These are phyloP conservation scores for Sorex maritimensis DNA, from an alignment of 2,797 vertebrate genomes.

Conservation along the genomic window DNA sequence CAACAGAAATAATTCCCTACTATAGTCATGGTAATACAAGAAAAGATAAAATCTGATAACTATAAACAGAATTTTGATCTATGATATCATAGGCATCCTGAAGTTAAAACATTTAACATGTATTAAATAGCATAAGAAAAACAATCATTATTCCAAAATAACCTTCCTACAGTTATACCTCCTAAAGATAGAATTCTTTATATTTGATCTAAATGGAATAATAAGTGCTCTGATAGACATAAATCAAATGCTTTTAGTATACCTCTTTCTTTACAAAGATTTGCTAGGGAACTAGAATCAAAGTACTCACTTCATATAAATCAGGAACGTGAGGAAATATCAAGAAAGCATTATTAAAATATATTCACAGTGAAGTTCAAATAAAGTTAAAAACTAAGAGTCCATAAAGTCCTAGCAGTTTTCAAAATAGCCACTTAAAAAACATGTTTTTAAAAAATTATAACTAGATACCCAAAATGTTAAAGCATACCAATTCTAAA, in stretches of 20 bases:
- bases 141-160: constrained; percentile 11
- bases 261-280: not conserved
- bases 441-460: not conserved
- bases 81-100: not conserved
- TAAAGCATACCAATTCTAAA: constrained; percentile 41
- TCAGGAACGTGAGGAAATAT: not conserved
- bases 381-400: not conserved
- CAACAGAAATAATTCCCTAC: constrained; percentile 53
- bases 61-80: constrained; percentile 44
- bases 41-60: constrained; percentile 34
- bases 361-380: not conserved
- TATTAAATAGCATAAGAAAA: not conserved
- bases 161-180: not conserved
- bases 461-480: no score
- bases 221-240: not conserved
- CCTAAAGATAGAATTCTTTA: not conserved
- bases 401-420: not conserved
- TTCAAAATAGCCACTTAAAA: constrained; percentile 38
- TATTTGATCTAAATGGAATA: constrained; percentile 37
- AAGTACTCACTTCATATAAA: not conserved
- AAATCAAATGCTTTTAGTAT: constrained; percentile 50
- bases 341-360: not conserved
- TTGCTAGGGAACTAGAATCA: constrained; percentile 39
- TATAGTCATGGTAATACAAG: not conserved
- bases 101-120: not conserved